Base-by-base conservation (phyloP, 2,113 vertebrate species). In the Calonectris borealis region DNA sequence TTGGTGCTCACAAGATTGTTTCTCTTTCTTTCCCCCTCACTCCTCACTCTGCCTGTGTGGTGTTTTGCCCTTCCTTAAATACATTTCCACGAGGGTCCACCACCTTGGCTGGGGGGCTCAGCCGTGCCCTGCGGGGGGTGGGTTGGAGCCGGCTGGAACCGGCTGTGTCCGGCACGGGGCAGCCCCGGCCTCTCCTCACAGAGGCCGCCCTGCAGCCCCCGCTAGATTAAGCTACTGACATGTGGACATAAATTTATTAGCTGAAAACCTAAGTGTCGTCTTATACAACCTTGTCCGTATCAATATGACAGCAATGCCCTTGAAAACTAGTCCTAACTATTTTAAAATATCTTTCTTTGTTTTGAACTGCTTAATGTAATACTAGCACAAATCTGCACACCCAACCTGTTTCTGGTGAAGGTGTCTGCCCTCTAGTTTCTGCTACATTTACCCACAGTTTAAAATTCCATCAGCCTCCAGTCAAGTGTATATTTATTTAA, bases 51-150 rank as follows among this genome's bases (percentile, higher is more conserved):
- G 5, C 19, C 31, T 65, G 8, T 38, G 36, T 22, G 5, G 17
- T 14, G 9, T 65, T 73, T 62, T 71, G 6, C 22, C 13, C 16
- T 38, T 65, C 5, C 36, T 78, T 32, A 78, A 32, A 32, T 2
- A 24, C 2, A 0, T 76, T 54, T 48, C 7, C 4, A 3, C 20
- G 2, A 75, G 54, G 18, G 2, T 1, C 7, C 38, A 5, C 17
- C 38, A n/a, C 34, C 5, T 2, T 15, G 34, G 9, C 48, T 31
- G 19, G 0, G 2, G 27, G 38, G 16, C 62, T 21, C 9, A n/a
- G 48, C 34, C 0, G 0, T 61, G 29, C 29, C 46, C 22, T 54
- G 54, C 1, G 0, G 27, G 8, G 52, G 14, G 42, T 24, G 0
- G 1, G 11, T 1, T 11, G 13, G 55, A 84, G 12, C 10, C 0